phyloP scores from a whole-genome alignment of 2,113 vertebrate genomes.

The Xerus inauris region DNA sequence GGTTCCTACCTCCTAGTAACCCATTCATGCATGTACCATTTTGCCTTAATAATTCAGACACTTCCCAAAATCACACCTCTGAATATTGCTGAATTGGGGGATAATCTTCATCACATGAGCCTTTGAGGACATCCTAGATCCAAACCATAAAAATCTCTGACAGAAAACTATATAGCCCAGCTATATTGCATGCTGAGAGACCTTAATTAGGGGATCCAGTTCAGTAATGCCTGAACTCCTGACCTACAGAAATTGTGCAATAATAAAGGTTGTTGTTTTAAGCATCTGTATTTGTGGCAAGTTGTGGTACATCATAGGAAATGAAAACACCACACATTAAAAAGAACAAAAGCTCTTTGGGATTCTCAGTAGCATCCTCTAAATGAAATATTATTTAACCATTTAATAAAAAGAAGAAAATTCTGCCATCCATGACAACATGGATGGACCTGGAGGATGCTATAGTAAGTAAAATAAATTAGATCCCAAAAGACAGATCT shows the following conservation, averaged over 20 bases:
- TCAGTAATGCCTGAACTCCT: neutral
- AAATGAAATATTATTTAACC: neutral
- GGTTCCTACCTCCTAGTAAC: neutral
- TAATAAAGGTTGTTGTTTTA: neutral
- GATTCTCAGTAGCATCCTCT: neutral
- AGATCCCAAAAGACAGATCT: neutral
- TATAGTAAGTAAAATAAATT: neutral
- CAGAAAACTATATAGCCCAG: neutral
- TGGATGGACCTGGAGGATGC: neutral
- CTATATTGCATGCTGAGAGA: neutral
- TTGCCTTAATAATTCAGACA: too few species aligned
- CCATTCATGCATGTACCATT: neutral
- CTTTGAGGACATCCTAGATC: neutral
- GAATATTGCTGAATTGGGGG: neutral
- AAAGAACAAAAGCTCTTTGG: neutral
- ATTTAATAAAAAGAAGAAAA: neutral
- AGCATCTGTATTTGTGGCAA: neutral
- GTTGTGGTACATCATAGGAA: neutral
- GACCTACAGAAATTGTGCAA: neutral
- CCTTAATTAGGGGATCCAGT: neutral
- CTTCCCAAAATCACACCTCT: neutral
- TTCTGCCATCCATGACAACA: neutral
- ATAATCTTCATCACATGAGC: neutral
- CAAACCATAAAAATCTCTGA: neutral
- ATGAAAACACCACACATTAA: neutral